Evolutionary conservation across 2,888 invertebrate species (phyloP), one percentile per base, ranked within the genome.

Genomic region (Linnaemya tessellans): DNA sequence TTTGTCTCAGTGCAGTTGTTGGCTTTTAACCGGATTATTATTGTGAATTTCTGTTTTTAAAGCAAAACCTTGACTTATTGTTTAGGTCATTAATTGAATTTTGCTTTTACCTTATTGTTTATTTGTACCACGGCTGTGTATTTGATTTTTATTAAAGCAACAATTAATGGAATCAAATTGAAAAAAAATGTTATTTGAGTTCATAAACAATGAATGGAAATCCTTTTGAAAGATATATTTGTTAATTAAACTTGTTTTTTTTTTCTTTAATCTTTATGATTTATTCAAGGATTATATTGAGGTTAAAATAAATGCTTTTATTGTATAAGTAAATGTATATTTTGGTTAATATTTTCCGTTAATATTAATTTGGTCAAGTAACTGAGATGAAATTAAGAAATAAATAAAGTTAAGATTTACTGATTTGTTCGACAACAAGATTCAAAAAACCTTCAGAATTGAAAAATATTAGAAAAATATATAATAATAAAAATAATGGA

Each of bases 1-100:
- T 18, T 71, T 30, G 30, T 54, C 43, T 65, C 18, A 20, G 75
- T 77, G 65, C 46, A 77, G 13, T 25, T 58, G 58, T 49, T 78
- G 49, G 18, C 10, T 77, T 56, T 30, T 30, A 67, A 20, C 10
- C 49, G 15, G 20, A 43, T 25, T 56, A 30, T 46, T 62, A 30
- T 58, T 18, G 8, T 38, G 67, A 35, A 10, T 25, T 43, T 43
- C n/a, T 3, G 18, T 25, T n/a, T 68, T 35, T 49, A 13, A 54
- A 70, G 20, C 30, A 25, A 70, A 70, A 54, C 79, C 79, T 79
- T 79, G 70, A 79, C 70, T 62, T 70, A 43, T 79, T 43, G 54
- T 79, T 64, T 62, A 54, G 70, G 30, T 79, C 54, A 64, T 54
- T 43, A 70, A 71, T 54, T 51, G 60, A 51, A 51, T 51, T 70